phyloP scores from a whole-genome alignment of 2,888 invertebrate species.

The Callosobruchus maculatus region DNA sequence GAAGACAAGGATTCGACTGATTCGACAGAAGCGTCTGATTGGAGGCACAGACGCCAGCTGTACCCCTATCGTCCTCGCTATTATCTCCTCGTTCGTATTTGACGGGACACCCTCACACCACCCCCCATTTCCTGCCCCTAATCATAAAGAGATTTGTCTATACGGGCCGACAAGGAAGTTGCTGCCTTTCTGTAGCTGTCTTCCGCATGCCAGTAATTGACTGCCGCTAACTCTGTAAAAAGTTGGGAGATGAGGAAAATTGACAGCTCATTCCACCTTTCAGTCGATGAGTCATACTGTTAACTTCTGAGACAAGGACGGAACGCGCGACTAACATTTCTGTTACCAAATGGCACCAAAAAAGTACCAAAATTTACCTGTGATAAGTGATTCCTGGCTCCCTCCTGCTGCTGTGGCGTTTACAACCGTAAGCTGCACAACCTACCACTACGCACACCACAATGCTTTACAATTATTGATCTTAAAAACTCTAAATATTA shows the following conservation, averaged over 20 bases:
- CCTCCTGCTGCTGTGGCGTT: no score
- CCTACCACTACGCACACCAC: no score
- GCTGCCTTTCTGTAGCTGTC: neutral
- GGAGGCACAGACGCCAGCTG: neutral
- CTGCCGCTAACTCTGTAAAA: neutral
- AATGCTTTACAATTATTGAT: no score
- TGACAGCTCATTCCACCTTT: neutral
- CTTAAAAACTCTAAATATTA: no score
- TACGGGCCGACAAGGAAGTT: neutral
- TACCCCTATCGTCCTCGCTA: neutral
- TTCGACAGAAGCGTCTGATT: neutral
- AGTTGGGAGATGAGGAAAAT: neutral
- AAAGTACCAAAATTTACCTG: no score
- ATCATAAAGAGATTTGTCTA: neutral
- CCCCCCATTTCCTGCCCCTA: neutral
- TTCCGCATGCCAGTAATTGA: neutral
- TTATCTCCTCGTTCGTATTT: neutral
- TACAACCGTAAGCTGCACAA: no score
- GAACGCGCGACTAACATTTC: no score
- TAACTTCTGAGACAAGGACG: no score
- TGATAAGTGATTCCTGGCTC: no score
- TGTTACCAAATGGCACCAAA: no score
- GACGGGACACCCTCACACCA: neutral
- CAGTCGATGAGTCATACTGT: neutral
- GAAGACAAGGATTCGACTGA: neutral